phyloP scores from a whole-genome alignment of 2,888 invertebrate genomes.

The Catocala sponsa region DNA sequence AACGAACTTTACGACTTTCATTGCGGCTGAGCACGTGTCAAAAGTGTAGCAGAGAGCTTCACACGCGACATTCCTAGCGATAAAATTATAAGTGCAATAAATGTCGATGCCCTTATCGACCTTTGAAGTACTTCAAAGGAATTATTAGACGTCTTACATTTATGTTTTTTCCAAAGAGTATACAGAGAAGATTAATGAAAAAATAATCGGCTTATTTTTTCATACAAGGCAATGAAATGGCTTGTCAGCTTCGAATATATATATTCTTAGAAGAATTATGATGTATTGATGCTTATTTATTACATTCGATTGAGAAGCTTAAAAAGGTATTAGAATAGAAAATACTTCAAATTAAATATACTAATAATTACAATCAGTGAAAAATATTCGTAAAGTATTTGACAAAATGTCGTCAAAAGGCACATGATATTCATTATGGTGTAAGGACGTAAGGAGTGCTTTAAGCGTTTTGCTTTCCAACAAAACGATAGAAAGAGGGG shows the following conservation, averaged over 20 bases:
- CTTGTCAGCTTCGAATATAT: constrained; percentile 31
- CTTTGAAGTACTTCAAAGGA: constrained; percentile 32
- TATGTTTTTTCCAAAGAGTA: constrained; percentile 23
- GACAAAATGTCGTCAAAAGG: constrained; percentile 38
- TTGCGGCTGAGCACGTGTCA: constrained; percentile 74
- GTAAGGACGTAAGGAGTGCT: constrained; percentile 64
- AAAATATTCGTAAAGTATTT: constrained; percentile 12
- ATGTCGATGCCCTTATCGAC: constrained; percentile 18
- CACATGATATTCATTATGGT: constrained; percentile 54
- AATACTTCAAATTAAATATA: neutral
- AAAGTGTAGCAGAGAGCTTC: constrained; percentile 60
- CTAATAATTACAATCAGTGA: neutral
- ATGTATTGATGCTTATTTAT: constrained; percentile 39
- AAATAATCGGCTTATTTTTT: constrained; percentile 57
- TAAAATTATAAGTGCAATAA: constrained; percentile 57
- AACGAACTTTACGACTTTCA: constrained; percentile 77
- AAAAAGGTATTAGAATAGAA: constrained; percentile 9
- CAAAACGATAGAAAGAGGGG: constrained; percentile 71
- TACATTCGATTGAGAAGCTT: constrained; percentile 41
- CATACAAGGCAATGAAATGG: constrained; percentile 27
- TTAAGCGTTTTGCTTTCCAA: constrained; percentile 71
- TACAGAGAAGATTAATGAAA: constrained; percentile 36
- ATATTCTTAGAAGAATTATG: constrained; percentile 31
- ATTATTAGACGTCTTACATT: constrained; percentile 20
- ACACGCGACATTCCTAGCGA: constrained; percentile 40